Percentiles rank a stretch among this genome's conserved stretches.
Evolutionary conservation across 2,888 invertebrate genomes (phyloP).

Genomic region (Agrotis ipsilon): DNA sequence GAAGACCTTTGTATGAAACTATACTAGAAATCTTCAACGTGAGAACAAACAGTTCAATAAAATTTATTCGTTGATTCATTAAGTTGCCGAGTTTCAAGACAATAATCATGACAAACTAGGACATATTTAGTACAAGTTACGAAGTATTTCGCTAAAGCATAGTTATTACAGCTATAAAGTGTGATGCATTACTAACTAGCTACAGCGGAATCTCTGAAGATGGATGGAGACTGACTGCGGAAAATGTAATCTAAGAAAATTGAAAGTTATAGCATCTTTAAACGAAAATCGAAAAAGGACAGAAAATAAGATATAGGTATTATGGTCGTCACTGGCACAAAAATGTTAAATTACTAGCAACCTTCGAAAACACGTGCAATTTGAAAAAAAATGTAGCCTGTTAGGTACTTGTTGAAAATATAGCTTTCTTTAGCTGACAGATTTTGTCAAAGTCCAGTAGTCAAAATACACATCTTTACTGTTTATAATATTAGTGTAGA

Average conservation of each 20-base stretch:
- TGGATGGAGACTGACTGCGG: neutral
- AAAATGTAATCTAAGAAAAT: neutral
- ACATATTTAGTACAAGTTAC: neutral
- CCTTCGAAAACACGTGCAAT: no score
- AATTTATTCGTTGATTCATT: neutral
- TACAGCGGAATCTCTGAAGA: no score
- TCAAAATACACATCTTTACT: no score
- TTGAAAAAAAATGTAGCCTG: no score
- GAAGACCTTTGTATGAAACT: no score
- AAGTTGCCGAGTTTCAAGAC: neutral
- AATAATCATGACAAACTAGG: no score
- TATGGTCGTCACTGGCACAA: neutral
- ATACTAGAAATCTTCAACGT: no score
- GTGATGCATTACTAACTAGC: slow-evolving; percentile 25
- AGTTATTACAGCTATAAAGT: slow-evolving; percentile 4
- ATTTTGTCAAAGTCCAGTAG: no score
- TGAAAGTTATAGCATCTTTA: neutral
- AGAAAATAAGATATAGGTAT: neutral
- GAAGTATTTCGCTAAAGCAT: slow-evolving; percentile 4
- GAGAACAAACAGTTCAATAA: neutral
- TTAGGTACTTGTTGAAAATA: no score
- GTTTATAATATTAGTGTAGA: no score
- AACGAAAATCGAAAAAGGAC: neutral
- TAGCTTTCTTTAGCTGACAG: no score
- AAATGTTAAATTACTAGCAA: neutral